A percentile compares a stretch with the other conserved stretches of the same genome.
Conservation (phyloP, 2,113 vertebrate species). For the Melanotaenia duboulayi region DNA sequence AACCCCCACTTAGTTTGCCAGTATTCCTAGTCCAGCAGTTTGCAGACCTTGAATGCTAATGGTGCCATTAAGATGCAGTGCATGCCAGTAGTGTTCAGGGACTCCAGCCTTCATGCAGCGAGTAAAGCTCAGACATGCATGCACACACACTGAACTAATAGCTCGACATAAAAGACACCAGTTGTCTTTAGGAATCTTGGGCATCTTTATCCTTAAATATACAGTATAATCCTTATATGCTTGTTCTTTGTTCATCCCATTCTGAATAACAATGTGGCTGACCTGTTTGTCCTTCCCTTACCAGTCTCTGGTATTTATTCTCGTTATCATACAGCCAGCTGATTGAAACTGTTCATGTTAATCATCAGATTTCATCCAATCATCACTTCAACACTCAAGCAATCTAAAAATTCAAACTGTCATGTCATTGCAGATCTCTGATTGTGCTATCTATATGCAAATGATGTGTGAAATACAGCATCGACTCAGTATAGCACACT, state of each 20-base stretch:
- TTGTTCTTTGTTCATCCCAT: neutral
- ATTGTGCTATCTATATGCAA: constrained; percentile 74
- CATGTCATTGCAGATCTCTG: constrained; percentile 40
- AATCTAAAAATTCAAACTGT: constrained; percentile 50
- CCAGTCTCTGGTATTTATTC: constrained; percentile 40
- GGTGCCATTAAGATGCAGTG: constrained; percentile 65
- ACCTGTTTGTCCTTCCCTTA: constrained; percentile 39
- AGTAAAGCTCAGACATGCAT: constrained; percentile 59
- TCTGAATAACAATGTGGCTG: constrained; percentile 42
- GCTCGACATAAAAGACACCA: constrained; percentile 38
- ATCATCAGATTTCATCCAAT: constrained; percentile 58
- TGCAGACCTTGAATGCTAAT: constrained; percentile 67
- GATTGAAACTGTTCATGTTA: constrained; percentile 52
- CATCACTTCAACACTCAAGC: constrained; percentile 45
- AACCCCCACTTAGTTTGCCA: constrained; percentile 14
- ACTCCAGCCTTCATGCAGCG: constrained; percentile 39
- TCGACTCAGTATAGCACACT: constrained; percentile 11
- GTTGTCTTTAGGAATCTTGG: constrained; percentile 42
- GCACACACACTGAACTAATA: constrained; percentile 52
- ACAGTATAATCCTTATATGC: neutral
- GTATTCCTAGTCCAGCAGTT: constrained; percentile 45
- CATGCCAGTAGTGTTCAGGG: constrained; percentile 44
- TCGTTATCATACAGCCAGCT: constrained; percentile 27
- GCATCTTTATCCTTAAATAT: constrained; percentile 27
- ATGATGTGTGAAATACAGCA: constrained; percentile 30